phyloP scores from a whole-genome alignment of 2,113 vertebrate genomes.

The Lethenteron reissneri region DNA sequence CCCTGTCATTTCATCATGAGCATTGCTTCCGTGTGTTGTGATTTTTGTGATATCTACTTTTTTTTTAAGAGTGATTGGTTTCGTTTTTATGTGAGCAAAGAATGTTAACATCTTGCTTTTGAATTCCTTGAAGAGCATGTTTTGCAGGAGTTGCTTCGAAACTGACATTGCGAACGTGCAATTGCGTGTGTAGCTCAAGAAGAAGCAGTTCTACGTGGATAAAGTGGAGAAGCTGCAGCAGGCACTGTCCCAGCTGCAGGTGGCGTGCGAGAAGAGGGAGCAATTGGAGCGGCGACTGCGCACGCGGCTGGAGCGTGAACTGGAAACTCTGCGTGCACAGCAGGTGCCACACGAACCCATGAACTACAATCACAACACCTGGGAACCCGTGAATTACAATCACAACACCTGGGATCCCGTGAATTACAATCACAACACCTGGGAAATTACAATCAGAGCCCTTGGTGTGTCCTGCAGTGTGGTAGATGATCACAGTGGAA shows the following conservation, averaged over 20 bases:
- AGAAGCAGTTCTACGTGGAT: conserved; percentile 72
- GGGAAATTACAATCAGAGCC: no score
- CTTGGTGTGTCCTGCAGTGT: no score
- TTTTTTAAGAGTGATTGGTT: no score
- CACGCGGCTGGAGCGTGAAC: conserved; percentile 71
- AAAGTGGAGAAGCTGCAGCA: conserved; percentile 83
- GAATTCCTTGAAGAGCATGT: not conserved
- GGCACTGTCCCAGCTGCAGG: conserved; percentile 72
- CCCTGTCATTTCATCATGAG: no score
- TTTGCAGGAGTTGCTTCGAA: no score
- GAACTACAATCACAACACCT: no score
- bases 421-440: no score
- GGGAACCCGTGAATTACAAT: no score
- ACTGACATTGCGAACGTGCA: not conserved
- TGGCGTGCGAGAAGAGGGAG: conserved; percentile 76
- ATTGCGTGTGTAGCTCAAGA: conserved; percentile 29
- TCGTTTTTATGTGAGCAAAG: not conserved
- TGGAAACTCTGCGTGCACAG: conserved; percentile 64
- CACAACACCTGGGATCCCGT: no score
- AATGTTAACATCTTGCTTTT: not conserved
- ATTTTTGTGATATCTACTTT: no score
- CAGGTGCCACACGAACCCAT: conserved; percentile 33
- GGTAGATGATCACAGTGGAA: no score
- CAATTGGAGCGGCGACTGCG: conserved; percentile 58
- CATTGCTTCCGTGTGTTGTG: no score